phyloP scores from a whole-genome alignment of 2,797 vertebrate species.

The Discoglossus pictus region DNA sequence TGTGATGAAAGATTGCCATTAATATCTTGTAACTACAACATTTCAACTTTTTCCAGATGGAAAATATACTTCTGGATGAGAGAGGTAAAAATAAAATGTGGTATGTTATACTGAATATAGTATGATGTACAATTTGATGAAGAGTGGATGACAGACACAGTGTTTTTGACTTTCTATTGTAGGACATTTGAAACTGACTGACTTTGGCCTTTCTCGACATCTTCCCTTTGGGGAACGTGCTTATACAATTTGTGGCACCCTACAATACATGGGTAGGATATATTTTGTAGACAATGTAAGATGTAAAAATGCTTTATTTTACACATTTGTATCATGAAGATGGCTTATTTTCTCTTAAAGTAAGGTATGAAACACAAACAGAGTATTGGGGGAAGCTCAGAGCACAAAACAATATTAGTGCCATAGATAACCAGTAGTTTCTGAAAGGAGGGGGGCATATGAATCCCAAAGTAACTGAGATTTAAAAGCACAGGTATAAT shows the following conservation, averaged over 20 bases:
- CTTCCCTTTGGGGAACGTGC: slow-evolving; percentile 76
- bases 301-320: slow-evolving; percentile 11
- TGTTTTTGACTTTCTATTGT: slow-evolving; percentile 11
- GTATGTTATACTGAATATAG: too few relatives aligned
- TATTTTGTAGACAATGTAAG: slow-evolving; percentile 7
- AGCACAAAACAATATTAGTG: too few relatives aligned
- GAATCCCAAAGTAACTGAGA: too few relatives aligned
- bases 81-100: slow-evolving; percentile 70
- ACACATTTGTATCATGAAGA: too few relatives aligned
- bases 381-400: too few relatives aligned
- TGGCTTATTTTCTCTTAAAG: too few relatives aligned
- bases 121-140: neutral
- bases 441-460: too few relatives aligned
- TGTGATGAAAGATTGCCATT: neutral
- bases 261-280: slow-evolving; percentile 89
- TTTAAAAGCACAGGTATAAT: too few relatives aligned
- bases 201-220: slow-evolving; percentile 84
- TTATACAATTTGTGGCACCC: slow-evolving; percentile 88
- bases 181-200: slow-evolving; percentile 90
- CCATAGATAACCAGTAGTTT: too few relatives aligned
- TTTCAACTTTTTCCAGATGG: slow-evolving; percentile 81
- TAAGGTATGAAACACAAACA: too few relatives aligned
- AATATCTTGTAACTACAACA: slow-evolving; percentile 8
- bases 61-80: slow-evolving; percentile 88
- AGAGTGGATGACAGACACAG: too few relatives aligned